phyloP scores from a whole-genome alignment of 1,140 invertebrate genomes.

The Drosophila punjabiensis region DNA sequence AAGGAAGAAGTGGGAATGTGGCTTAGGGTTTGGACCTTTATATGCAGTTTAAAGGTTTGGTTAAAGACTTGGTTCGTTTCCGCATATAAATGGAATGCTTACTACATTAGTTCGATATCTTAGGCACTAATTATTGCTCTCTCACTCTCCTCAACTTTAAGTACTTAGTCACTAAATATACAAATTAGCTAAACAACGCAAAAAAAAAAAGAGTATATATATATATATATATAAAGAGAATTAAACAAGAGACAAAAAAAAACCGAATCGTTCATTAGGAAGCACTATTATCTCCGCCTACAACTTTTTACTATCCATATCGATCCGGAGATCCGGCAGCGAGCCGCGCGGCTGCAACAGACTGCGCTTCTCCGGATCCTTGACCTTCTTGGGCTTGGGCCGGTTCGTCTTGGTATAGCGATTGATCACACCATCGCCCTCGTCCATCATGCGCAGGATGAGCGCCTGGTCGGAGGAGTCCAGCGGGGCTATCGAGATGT shows the following conservation, averaged over 20 bases:
- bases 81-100: conserved; percentile 70
- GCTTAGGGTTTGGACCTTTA: not conserved
- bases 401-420: conserved; percentile 88
- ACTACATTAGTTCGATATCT: conserved; percentile 59
- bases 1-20: conserved; percentile 2
- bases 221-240: conserved; percentile 2
- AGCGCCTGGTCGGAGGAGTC: conserved; percentile 96
- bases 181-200: conserved; percentile 64
- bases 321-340: conserved; percentile 86
- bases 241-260: conserved; percentile 30
- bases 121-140: conserved; percentile 59
- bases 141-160: conserved; percentile 31
- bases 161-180: conserved; percentile 73
- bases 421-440: conserved; percentile 94
- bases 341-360: conserved; percentile 85
- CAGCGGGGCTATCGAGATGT: conserved; percentile 98
- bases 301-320: conserved; percentile 84
- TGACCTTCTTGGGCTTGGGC: conserved; percentile 86
- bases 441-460: conserved; percentile 98
- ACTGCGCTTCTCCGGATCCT: conserved; percentile 87
- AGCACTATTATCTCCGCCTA: conserved; percentile 44
- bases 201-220: conserved; percentile 26
- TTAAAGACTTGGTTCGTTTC: conserved; percentile 17
- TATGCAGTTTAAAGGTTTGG: not conserved
- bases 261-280: conserved; percentile 29